These are phyloP conservation scores for Stichopus chloronotus DNA, from an alignment of 35 echinoderm and acorn worm species.

Conservation along the genomic window DNA sequence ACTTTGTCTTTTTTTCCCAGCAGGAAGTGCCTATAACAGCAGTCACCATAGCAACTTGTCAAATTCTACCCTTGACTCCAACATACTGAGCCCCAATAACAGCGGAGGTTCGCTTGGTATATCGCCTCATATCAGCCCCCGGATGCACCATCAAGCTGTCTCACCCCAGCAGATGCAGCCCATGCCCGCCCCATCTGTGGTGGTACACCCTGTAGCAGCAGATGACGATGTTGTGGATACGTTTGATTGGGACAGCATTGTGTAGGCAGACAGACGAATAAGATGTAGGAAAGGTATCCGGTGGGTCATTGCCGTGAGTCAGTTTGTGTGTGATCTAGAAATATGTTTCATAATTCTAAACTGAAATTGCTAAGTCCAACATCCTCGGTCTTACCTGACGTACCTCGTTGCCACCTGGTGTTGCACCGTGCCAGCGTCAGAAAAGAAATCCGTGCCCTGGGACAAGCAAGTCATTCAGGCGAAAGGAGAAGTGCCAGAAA, in stretches of 20 bases:
- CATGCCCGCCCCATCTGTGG: constrained; percentile 54
- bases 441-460: no score
- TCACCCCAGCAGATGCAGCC: constrained; percentile 58
- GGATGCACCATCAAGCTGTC: constrained; percentile 59
- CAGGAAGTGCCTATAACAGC: constrained; percentile 69
- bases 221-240: constrained; percentile 76
- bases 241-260: constrained; percentile 89
- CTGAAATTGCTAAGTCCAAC: not conserved
- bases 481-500: no score
- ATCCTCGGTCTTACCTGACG: not conserved
- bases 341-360: not conserved
- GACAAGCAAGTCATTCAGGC: no score
- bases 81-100: constrained; percentile 83
- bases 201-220: constrained; percentile 28
- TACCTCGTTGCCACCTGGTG: no score
- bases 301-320: not conserved
- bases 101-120: constrained; percentile 68
- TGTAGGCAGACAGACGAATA: constrained; percentile 7
- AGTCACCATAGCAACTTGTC: constrained; percentile 85
- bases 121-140: constrained; percentile 73
- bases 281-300: not conserved
- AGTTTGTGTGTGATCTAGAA: constrained; percentile 37
- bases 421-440: not conserved
- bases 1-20: not conserved
- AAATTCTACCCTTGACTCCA: constrained; percentile 68